Conservation (phyloP, 2,888 invertebrate species). For the Trypoxylon attenuatum region DNA sequence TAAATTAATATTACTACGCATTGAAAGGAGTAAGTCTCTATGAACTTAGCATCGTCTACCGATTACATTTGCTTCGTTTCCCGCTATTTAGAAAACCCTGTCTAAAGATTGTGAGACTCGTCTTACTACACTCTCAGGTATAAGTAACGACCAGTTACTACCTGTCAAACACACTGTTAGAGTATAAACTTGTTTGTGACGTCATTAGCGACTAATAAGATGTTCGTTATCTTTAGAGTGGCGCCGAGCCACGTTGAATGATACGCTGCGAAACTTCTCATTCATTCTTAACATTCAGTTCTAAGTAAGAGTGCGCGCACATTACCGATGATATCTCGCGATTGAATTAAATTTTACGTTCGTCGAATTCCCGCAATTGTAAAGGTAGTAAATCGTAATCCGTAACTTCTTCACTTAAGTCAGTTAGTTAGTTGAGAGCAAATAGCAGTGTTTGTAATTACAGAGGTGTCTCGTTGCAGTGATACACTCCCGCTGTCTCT, state of each 20-base stretch:
- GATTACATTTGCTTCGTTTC: slow-evolving; percentile 2
- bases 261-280: slow-evolving; percentile 19
- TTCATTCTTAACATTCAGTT: slow-evolving; percentile 2
- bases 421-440: background rate
- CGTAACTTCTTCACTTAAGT: background rate
- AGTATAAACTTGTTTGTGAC: slow-evolving; percentile 49
- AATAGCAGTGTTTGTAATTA: background rate
- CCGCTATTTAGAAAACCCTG: background rate
- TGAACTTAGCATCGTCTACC: background rate
- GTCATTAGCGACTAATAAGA: slow-evolving; percentile 34
- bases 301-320: background rate
- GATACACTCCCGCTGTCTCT: slow-evolving; percentile 4
- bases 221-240: slow-evolving; percentile 40
- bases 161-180: slow-evolving; percentile 12
- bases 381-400: background rate
- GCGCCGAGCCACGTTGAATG: slow-evolving; percentile 18
- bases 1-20: background rate
- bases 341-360: background rate
- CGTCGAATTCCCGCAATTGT: background rate
- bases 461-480: background rate
- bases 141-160: background rate
- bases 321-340: background rate
- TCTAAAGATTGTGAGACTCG: no score
- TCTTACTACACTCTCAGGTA: no score
- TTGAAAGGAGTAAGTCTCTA: background rate